These are phyloP conservation scores for Mustelus asterias DNA, from an alignment of 2,113 vertebrate genomes.

Conservation along the genomic window DNA sequence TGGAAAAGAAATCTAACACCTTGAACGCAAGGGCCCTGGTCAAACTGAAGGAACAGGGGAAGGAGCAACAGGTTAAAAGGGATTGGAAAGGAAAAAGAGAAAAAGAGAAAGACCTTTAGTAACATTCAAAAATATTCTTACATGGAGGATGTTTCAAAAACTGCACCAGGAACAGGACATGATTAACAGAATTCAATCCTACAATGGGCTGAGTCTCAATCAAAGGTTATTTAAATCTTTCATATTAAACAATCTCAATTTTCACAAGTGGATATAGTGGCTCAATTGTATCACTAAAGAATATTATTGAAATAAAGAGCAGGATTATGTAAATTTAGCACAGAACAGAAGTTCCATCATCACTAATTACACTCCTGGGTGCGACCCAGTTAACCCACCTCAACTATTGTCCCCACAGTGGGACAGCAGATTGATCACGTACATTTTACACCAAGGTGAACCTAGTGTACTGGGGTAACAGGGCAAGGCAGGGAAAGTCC, in stretches of 20 bases:
- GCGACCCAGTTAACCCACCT: neutral
- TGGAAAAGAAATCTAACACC: neutral
- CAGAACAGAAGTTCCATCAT: neutral
- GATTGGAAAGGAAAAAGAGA: neutral
- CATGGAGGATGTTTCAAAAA: neutral
- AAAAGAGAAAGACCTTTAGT: slow-evolving; percentile 21
- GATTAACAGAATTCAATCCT: neutral
- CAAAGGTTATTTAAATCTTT: neutral
- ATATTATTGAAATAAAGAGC: neutral
- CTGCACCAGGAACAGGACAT: neutral
- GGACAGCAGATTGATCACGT: neutral
- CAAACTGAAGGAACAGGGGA: neutral
- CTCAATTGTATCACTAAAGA: neutral
- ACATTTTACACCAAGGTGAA: neutral
- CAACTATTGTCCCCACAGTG: neutral
- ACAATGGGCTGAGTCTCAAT: neutral
- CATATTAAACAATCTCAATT: neutral
- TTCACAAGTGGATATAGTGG: neutral
- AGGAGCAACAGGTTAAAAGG: neutral
- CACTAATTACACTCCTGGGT: neutral
- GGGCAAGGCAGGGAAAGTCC: neutral
- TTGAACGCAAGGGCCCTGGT: neutral
- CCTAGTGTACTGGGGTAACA: neutral
- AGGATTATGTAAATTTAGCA: neutral
- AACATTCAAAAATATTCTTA: slow-evolving; percentile 22